These are phyloP conservation scores for Eremophila alpestris DNA, from an alignment of 2,797 vertebrate species.

Conservation along the genomic window DNA sequence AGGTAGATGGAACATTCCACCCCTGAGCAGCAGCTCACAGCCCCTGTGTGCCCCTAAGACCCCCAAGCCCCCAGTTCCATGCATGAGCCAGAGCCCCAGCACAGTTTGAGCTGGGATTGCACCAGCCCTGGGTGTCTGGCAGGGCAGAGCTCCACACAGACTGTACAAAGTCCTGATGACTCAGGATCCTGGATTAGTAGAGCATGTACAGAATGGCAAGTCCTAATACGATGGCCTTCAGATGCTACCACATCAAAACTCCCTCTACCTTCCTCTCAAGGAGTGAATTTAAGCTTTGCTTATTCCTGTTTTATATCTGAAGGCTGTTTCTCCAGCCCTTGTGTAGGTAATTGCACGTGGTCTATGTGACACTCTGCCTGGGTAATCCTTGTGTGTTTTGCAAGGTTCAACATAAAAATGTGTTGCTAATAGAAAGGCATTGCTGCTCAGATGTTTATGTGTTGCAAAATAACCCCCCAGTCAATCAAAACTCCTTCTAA, in stretches of 20 bases:
- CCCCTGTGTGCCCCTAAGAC: not conserved
- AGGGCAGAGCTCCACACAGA: not conserved
- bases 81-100: not conserved
- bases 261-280: not conserved
- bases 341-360: not conserved
- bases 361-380: not conserved
- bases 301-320: not conserved
- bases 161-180: not conserved
- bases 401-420: slow-evolving; percentile 9
- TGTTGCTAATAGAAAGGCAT: not conserved
- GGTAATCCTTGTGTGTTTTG: slow-evolving; percentile 6
- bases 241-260: not conserved
- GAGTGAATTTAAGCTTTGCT: not conserved
- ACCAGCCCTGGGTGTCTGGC: not conserved
- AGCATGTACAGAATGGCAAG: not conserved
- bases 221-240: not conserved
- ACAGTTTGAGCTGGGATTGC: not conserved
- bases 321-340: not conserved
- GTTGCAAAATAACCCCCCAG: not conserved
- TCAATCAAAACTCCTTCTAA: not conserved
- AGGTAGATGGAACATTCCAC: not conserved
- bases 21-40: not conserved
- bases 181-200: not conserved
- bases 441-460: not conserved
- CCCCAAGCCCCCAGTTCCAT: accelerated